Evolutionary conservation across 2,888 invertebrate genomes (phyloP).

Genomic region (Saturnia japonica): DNA sequence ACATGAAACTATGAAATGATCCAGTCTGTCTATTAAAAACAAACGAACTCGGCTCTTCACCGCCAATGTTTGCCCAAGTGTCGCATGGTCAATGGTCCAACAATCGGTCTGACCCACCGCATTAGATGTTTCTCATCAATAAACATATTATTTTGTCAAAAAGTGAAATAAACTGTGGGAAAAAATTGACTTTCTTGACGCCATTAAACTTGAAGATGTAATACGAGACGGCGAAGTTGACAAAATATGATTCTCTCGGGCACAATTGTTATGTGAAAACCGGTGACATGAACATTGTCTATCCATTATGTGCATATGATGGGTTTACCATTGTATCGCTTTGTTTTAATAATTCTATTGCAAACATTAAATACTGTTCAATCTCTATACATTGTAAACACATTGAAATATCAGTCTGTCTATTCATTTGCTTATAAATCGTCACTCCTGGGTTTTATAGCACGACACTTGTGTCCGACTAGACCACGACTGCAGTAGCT

Average conservation of each 20-base stretch:
- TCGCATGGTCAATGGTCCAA: too few species aligned
- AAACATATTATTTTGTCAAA: too few species aligned
- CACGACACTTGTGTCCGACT: too few species aligned
- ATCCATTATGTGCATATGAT: too few species aligned
- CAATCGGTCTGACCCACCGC: too few species aligned
- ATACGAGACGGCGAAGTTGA: neutral
- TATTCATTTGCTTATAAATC: neutral
- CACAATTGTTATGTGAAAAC: neutral
- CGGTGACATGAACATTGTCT: neutral
- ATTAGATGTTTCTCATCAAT: too few species aligned
- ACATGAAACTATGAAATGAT: too few species aligned
- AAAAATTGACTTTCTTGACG: neutral
- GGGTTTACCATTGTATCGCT: neutral
- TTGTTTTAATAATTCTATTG: constrained; percentile 2
- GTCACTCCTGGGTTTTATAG: neutral
- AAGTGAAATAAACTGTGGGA: too few species aligned
- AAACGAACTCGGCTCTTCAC: too few species aligned
- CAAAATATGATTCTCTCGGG: neutral
- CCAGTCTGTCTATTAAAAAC: too few species aligned
- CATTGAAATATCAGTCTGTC: neutral
- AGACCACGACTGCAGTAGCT: too few species aligned
- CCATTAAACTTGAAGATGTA: neutral
- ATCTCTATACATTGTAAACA: neutral
- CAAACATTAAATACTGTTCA: neutral
- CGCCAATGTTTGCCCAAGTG: too few species aligned